Base-by-base conservation (phyloP, 2,113 vertebrate genomes). In the Parus major region DNA sequence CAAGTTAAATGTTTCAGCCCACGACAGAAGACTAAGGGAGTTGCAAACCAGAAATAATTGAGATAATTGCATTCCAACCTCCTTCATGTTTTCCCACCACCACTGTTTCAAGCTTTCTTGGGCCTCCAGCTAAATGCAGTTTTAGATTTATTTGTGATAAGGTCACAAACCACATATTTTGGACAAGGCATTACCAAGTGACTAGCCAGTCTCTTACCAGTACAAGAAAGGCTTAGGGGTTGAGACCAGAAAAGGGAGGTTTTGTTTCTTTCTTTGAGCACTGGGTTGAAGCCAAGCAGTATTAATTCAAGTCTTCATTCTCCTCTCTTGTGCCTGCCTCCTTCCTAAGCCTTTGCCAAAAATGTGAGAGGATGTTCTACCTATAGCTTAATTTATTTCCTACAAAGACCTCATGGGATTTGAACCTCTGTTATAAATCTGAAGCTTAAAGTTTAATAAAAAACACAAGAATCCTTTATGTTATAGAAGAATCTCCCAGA, bases 331-430 rank as follows among this genome's bases (percentile, higher is more conserved):
- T 95, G 86, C 91, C 86, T 92, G 87, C 63, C 87, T 92, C 89
- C 94, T 95, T 94, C 95, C 94, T 88, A 87, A 82, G 36, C 39
- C 82, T 66, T 81, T 92, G 96, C 91, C 95, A 97, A 91, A 95
- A 95, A 90, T 87, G 78, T 89, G 88, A 94, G 69, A 75, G 83
- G 89, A 93, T 86, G 84, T 92, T 95, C 73, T 89, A 96, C 91
- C 93, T 92, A 85, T 91, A 95, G 75, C 84, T 94, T 94, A 95
- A 96, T 95, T 96, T 96, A 95, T 95, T 96, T 96, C 59, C 63
- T 87, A 76, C 47, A 76, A 91, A 72, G 33, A 33, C 17, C 84
- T 91, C 39, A 39, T 73, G 95, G 70, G 94, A 92, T 91, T 39
- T 81, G n/a, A 91, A 91, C 57, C 52, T 75, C 76, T 78, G 44